Evolutionary conservation across 2,797 vertebrate species (phyloP).

Genomic region (Eulemur coronatus): DNA sequence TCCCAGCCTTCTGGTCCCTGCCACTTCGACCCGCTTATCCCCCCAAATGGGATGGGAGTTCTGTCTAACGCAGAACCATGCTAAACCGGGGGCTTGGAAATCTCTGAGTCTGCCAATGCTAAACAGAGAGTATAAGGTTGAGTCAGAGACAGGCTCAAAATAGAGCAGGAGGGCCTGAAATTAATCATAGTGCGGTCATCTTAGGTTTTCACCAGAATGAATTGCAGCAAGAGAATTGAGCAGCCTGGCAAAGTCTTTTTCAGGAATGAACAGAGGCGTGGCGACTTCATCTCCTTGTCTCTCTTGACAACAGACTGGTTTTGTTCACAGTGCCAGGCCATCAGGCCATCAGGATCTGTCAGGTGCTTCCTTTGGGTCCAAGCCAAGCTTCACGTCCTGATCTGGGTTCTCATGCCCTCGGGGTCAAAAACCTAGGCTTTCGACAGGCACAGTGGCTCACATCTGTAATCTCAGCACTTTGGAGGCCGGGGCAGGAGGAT

Average conservation of each 20-base stretch:
- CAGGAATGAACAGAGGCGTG: neutral
- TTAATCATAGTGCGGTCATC: neutral
- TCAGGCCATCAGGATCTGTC: neutral
- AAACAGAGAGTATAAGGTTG: neutral
- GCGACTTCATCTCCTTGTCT: neutral
- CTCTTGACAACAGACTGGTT: neutral
- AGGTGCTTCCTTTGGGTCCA: neutral
- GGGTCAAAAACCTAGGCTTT: neutral
- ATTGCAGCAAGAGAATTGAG: neutral
- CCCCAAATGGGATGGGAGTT: neutral
- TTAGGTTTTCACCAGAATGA: neutral
- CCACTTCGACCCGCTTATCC: neutral
- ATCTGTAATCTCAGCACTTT: neutral
- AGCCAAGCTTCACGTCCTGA: neutral
- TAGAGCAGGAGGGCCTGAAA: neutral
- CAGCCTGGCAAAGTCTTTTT: neutral
- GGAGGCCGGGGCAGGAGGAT: neutral
- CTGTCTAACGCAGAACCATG: neutral
- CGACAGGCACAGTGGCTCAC: neutral
- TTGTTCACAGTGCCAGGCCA: neutral
- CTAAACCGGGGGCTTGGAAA: neutral
- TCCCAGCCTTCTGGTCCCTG: neutral
- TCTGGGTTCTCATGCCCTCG: neutral
- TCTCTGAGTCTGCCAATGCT: neutral
- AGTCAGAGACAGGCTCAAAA: neutral